Conservation (phyloP, 2,113 vertebrate species). For the Rhipidura dahli region DNA sequence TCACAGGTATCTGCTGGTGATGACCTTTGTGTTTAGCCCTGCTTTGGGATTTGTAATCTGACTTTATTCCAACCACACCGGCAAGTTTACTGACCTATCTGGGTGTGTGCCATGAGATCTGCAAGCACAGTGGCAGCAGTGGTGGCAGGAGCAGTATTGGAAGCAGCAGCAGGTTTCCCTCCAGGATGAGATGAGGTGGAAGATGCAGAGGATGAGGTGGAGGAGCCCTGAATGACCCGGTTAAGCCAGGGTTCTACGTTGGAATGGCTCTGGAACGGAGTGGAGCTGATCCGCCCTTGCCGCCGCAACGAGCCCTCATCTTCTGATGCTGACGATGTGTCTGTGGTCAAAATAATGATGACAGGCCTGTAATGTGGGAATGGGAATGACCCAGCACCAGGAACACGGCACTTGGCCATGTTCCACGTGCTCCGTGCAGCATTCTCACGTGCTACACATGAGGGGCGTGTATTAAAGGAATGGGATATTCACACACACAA, state of each 20-base stretch:
- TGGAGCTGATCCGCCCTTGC: conserved; percentile 86
- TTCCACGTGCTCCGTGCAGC: neutral
- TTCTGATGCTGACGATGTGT: conserved; percentile 98
- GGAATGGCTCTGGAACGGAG: conserved; percentile 83
- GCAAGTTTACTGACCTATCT: conserved; percentile 86
- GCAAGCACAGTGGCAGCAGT: conserved; percentile 81
- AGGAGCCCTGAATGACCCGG: conserved; percentile 93
- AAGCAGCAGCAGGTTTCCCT: conserved; percentile 83
- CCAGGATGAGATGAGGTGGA: conserved; percentile 96
- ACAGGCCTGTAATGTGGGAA: conserved; percentile 61
- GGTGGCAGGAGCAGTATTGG: conserved; percentile 72
- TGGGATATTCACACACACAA: neutral
- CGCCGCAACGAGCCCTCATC: conserved; percentile 94
- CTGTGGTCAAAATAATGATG: conserved; percentile 84
- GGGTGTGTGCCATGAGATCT: conserved; percentile 89
- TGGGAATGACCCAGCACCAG: neutral
- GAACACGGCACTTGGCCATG: neutral
- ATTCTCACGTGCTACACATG: neutral
- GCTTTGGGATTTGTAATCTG: neutral
- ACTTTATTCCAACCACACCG: neutral
- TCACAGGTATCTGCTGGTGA: neutral
- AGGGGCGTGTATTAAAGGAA: neutral
- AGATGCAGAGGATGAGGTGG: conserved; percentile 96
- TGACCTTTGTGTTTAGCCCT: neutral
- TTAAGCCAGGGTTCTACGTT: conserved; percentile 93